Base-by-base conservation (phyloP, 2,888 invertebrate genomes). In the Amblyjoppa fuscipennis region DNA sequence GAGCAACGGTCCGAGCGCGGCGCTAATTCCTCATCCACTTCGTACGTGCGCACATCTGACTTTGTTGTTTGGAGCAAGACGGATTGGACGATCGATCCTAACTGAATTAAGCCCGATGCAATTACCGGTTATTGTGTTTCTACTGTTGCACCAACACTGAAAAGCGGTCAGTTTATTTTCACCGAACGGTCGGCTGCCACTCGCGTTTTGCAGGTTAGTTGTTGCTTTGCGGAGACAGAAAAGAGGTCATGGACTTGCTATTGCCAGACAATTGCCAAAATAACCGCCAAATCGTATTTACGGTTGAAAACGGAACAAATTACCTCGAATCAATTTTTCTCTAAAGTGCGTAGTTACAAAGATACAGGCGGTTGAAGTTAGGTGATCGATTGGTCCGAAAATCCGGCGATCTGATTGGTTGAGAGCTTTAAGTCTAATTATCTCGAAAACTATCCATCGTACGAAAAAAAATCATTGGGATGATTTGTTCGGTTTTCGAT, bases 31-130 rank as follows among this genome's bases (percentile, higher is more conserved):
- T 45, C 74, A 61, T 31, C 74, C 28, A 41, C 34, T 61, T 77
- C 31, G 16, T 2, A 69, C 31, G 41, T 69, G 41, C 3, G 41
- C 56, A 9, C 53, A 7, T 53, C 53, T 38, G 31, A 25, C 25
- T 38, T 16, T 20, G 28, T 16, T 13, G 38, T 34, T 20, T 25
- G 9, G 3, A 38, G 9, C 25, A 49, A 11, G 5, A 66, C 16
- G 16, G 51, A 77, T 77, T 28, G 66, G 76, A 53, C 41, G 76
- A 77, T 68, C 66, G 41, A 68, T 77, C 76, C 51, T 68, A 66
- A 77, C 25, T 1, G 25, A 13, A 38, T 34, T 61, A 2, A 28
- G 11, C 49, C 9, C 49, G 49, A 49, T 70, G 31, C 70, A 70
- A 51, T 70, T 70, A 70, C 49, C 70, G 28, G 31, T 28, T 28